Evolutionary conservation across 35 echinoderm and acorn worm genomes (phyloP), one percentile per base, ranked within the genome.

Genomic region (Ptychodera flava): DNA sequence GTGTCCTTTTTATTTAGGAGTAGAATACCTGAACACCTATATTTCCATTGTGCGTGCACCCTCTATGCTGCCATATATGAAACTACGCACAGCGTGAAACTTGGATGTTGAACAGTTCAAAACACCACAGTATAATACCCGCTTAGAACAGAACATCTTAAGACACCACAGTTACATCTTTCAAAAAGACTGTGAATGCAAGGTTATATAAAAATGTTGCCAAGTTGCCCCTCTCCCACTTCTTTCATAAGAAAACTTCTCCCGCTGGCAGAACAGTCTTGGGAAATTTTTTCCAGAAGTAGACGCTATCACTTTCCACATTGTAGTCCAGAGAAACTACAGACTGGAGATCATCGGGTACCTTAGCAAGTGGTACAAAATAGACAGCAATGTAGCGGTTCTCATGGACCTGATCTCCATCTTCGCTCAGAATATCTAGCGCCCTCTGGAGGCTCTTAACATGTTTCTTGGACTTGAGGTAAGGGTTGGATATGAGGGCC

Each of bases 181-280:
- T n/a, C n/a, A n/a, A n/a, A n/a, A n/a, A n/a, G n/a, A n/a, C n/a
- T n/a, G n/a, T n/a, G n/a, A n/a, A n/a, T n/a, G n/a, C n/a, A n/a
- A n/a, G n/a, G n/a, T n/a, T n/a, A n/a, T n/a, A n/a, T n/a, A n/a
- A n/a, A n/a, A n/a, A n/a, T n/a, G n/a, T n/a, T n/a, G n/a, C n/a
- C n/a, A n/a, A n/a, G n/a, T n/a, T n/a, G n/a, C n/a, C n/a, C n/a
- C n/a, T n/a, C n/a, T n/a, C n/a, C n/a, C n/a, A n/a, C n/a, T n/a
- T n/a, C n/a, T n/a, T 64, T 64, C 45, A 64, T 64, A 64, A 64
- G 45, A 64, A 64, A 64, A 64, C 45, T 64, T 64, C 45, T 64
- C 45, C 45, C 22, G 45, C 45, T 64, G 45, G 45, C 45, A 64
- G 6, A 64, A 64, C 45, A 64, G 45, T 64, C 45, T 64, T 64